Base-by-base conservation (phyloP, 2,113 vertebrate species). In the Solenodon paradoxus region DNA sequence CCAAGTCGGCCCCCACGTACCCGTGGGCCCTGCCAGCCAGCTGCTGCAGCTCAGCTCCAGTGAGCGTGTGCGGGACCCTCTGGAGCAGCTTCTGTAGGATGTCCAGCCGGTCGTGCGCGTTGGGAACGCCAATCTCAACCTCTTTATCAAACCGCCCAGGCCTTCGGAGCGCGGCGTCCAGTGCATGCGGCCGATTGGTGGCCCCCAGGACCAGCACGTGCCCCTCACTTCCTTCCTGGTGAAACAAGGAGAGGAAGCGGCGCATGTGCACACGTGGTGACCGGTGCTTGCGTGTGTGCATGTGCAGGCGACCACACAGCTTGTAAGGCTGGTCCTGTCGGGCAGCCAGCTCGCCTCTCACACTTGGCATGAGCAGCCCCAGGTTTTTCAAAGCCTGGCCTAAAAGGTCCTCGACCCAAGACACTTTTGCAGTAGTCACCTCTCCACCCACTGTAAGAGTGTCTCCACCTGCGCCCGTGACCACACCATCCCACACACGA, bases 81-180 rank as follows among this genome's bases (percentile, higher is more conserved):
- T 30, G 97, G 79, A 99, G 99, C 85, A 99, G 98, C 96, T 99
- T 99, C 72, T 96, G 98, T 11, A 99, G 97, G 88, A 99, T 99
- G 88, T 99, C 99, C 11, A 98, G 98, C 1, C 99, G 99, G 83
- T 99, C 99, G 0, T 80, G 97, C 9, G 99, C 99, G 28, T 98
- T 98, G 1, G 99, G 99, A 79, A 99, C 98, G 0, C 99, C 99
- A 38, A 99, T 99, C 97, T 99, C 99, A 95, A 99, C 98, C 98
- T 99, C 99, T 94, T 99, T 99, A 96, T 99, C 99, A 20, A 99
- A 99, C 32, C 99, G 98, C 0, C 99, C 99, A 0, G 99, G 99
- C 51, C 99, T 98, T 74, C 99, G 99, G 81, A 99, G 98, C 0
- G 99, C 99, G 1, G 99, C 98, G 95, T 99, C 99, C 66, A 99